Percentiles rank a stretch among this genome's conserved stretches.
phyloP scores from a whole-genome alignment of 37 sponge, comb jelly and placozoan species.

The Ianthella basta region DNA sequence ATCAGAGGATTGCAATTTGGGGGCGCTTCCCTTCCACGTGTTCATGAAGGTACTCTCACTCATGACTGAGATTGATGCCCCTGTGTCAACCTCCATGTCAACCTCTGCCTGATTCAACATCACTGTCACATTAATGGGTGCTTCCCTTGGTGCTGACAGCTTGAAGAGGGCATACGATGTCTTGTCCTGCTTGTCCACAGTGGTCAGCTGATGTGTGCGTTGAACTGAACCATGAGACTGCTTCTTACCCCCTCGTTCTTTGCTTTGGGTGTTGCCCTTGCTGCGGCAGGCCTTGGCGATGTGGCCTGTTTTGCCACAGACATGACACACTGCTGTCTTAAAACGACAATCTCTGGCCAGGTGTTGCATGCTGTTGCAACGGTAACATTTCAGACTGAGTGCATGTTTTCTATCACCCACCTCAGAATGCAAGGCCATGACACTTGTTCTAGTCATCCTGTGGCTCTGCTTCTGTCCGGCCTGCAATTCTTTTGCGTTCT shows the following conservation, averaged over 20 bases:
- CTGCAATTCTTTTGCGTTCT: background rate
- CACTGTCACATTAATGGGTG: background rate
- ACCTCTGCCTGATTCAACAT: background rate
- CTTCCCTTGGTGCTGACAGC: background rate
- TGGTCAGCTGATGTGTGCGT: background rate
- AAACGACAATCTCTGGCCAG: background rate
- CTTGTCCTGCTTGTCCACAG: background rate
- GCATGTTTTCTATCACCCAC: background rate
- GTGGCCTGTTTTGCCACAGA: background rate
- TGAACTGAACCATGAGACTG: too few relatives aligned
- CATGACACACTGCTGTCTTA: background rate
- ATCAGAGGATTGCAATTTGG: background rate
- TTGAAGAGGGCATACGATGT: background rate
- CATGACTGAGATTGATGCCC: slow-evolving; percentile 8
- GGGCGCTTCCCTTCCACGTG: background rate
- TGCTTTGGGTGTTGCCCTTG: background rate
- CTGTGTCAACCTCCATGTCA: slow-evolving; percentile 38
- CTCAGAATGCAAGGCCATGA: background rate
- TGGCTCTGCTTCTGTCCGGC: background rate
- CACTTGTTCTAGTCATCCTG: background rate
- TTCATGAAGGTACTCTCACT: slow-evolving; percentile 1
- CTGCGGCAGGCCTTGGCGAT: background rate
- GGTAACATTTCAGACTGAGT: background rate
- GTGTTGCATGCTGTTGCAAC: slow-evolving; percentile 9
- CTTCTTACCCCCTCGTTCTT: background rate